phyloP scores from a whole-genome alignment of 2,888 invertebrate species.

The Hemistola chrysoprasaria region DNA sequence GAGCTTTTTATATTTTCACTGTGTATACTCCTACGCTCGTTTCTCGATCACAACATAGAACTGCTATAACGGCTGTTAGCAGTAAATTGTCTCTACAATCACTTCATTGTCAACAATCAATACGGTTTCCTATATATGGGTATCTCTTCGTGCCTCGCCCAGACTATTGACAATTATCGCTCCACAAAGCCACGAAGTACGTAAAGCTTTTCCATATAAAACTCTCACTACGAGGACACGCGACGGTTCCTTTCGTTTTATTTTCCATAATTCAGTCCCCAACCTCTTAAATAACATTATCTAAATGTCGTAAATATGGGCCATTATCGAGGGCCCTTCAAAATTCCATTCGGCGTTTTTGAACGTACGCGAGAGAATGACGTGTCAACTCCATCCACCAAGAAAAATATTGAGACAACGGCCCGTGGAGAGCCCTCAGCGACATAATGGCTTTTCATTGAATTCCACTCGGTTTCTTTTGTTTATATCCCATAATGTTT shows the following conservation, averaged over 20 bases:
- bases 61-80: slow-evolving; percentile 23
- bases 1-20: no score
- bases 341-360: slow-evolving; percentile 76
- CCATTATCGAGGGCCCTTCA: slow-evolving; percentile 77
- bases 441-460: slow-evolving; percentile 81
- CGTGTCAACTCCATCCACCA: slow-evolving; percentile 73
- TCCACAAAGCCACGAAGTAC: slow-evolving; percentile 27
- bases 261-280: slow-evolving; percentile 65
- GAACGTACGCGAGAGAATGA: slow-evolving; percentile 70
- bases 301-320: slow-evolving; percentile 76
- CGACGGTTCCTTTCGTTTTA: slow-evolving; percentile 59
- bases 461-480: slow-evolving; percentile 79
- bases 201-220: slow-evolving; percentile 33
- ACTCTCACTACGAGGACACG: slow-evolving; percentile 34
- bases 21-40: no score
- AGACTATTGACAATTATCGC: background rate
- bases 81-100: slow-evolving; percentile 3
- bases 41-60: no score
- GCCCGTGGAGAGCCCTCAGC: slow-evolving; percentile 66
- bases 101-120: slow-evolving; percentile 3
- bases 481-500: slow-evolving; percentile 81
- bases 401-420: slow-evolving; percentile 82
- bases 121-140: slow-evolving; percentile 1
- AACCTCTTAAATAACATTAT: slow-evolving; percentile 72
- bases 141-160: background rate